Percentiles rank a stretch among this genome's conserved stretches.
These are phyloP conservation scores for Pelodiscus sinensis DNA, from an alignment of 2,113 vertebrate genomes.

Conservation along the genomic window DNA sequence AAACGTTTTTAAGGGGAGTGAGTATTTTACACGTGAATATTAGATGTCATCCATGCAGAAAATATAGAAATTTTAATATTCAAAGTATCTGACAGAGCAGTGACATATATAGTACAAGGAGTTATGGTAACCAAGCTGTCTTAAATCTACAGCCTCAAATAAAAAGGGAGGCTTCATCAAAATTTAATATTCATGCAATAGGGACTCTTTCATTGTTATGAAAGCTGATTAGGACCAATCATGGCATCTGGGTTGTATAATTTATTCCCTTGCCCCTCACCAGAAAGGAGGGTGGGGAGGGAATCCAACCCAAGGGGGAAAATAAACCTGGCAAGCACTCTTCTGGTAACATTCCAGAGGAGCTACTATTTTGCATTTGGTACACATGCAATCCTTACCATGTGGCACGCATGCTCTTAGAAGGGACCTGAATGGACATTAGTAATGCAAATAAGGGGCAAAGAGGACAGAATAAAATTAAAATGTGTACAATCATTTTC, in stretches of 20 bases:
- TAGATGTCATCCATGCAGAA: conserved; percentile 50
- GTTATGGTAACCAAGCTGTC: conserved; percentile 51
- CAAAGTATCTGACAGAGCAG: conserved; percentile 27
- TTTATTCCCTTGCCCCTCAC: not conserved
- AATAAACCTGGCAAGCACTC: conserved; percentile 11
- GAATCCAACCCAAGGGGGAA: not conserved
- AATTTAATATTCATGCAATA: conserved; percentile 65
- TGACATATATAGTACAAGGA: conserved; percentile 39
- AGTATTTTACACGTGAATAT: conserved; percentile 72
- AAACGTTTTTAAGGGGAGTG: conserved; percentile 67
- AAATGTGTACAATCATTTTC: conserved; percentile 22
- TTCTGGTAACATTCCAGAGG: conserved; percentile 46
- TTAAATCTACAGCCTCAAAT: conserved; percentile 44
- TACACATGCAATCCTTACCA: conserved; percentile 27
- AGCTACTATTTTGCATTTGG: conserved; percentile 49
- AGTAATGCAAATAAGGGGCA: conserved; percentile 70
- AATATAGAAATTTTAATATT: conserved; percentile 63
- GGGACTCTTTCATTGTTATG: conserved; percentile 54
- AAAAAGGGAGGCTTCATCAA: conserved; percentile 53
- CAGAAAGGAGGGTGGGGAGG: not conserved
- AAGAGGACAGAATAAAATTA: conserved; percentile 51
- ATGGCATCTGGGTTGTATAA: conserved; percentile 32
- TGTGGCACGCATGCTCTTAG: not conserved
- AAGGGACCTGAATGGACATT: conserved; percentile 33
- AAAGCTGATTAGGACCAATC: conserved; percentile 50